Evolutionary conservation across 2,113 vertebrate species (phyloP).

Genomic region (Psittacula cyanocephala): DNA sequence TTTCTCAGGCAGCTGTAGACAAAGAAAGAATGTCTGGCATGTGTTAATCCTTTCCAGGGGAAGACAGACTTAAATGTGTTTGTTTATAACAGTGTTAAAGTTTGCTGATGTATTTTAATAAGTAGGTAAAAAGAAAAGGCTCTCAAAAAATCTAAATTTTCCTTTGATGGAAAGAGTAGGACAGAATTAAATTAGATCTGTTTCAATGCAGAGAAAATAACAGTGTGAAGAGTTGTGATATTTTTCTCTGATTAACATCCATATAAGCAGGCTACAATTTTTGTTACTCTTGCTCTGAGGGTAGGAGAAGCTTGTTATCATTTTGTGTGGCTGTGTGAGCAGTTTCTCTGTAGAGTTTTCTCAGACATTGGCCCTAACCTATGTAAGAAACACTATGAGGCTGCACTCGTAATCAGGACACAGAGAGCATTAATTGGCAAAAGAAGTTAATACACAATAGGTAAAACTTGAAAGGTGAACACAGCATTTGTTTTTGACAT

Average conservation of each 20-base stretch:
- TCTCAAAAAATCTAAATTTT: neutral
- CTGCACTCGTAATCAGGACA: neutral
- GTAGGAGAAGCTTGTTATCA: neutral
- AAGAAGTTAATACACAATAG: neutral
- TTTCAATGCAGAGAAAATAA: neutral
- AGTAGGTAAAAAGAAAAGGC: neutral
- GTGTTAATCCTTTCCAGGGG: conserved; percentile 28
- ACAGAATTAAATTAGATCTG: neutral
- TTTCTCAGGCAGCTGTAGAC: neutral
- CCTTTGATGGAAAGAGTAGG: neutral
- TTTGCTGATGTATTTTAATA: conserved; percentile 9
- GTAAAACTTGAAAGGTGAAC: neutral
- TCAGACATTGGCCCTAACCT: neutral
- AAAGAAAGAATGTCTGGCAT: neutral
- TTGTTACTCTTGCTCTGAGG: neutral
- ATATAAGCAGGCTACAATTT: neutral
- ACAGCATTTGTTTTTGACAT: neutral
- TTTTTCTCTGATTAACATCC: neutral
- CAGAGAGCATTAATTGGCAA: neutral
- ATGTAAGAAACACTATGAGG: neutral
- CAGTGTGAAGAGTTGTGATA: neutral
- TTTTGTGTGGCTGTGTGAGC: neutral
- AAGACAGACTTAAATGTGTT: neutral
- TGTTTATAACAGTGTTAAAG: neutral
- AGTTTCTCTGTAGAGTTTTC: neutral